A percentile compares a stretch with the other conserved stretches of the same genome.
phyloP scores from a whole-genome alignment of 2,888 invertebrate species.

The Thera britannica region DNA sequence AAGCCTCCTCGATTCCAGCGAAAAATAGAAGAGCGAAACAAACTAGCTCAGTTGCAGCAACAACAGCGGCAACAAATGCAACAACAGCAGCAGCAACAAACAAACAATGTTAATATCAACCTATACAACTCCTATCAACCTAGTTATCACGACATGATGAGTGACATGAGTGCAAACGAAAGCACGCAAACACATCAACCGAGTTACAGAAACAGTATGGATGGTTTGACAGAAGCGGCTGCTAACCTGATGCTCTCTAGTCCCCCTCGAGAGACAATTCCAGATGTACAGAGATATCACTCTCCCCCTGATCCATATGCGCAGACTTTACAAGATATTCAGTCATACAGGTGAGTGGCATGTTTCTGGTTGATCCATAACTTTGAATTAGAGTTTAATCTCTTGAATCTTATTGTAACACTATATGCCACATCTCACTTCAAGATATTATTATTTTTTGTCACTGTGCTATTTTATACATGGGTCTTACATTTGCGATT shows the following conservation, averaged over 20 bases:
- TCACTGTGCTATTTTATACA: too few relatives aligned
- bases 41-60: constrained; percentile 67
- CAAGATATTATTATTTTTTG: too few relatives aligned
- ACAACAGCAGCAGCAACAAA: constrained; percentile 47
- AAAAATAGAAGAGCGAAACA: constrained; percentile 79
- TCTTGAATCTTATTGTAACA: too few relatives aligned
- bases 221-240: constrained; percentile 42
- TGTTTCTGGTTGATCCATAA: neutral
- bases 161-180: constrained; percentile 61
- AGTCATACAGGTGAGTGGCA: constrained; percentile 27
- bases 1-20: constrained; percentile 87
- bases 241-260: constrained; percentile 34
- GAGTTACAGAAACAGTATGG: constrained; percentile 36
- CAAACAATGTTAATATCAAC: constrained; percentile 38
- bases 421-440: too few relatives aligned
- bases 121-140: constrained; percentile 56
- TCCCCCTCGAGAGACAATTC: constrained; percentile 30
- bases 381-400: too few relatives aligned
- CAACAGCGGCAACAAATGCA: constrained; percentile 55
- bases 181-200: constrained; percentile 55
- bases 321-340: constrained; percentile 27
- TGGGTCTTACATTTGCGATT: too few relatives aligned
- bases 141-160: constrained; percentile 65
- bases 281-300: constrained; percentile 28
- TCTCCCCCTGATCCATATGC: constrained; percentile 34